Base-by-base conservation (phyloP, 2,797 vertebrate genomes). In the Muraenolepis orangiensis region DNA sequence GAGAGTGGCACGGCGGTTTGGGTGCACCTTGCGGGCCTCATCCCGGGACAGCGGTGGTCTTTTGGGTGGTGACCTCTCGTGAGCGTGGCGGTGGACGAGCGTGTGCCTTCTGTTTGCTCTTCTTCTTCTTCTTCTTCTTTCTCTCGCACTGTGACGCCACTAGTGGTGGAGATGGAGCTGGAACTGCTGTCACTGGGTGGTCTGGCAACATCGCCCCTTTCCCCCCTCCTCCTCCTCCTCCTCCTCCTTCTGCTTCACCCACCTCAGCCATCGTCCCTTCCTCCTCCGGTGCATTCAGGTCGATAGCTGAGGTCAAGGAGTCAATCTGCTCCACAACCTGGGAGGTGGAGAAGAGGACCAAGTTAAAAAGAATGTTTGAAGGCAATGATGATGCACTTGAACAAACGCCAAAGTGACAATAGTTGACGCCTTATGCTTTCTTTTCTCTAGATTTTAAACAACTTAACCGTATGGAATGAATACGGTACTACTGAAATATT, bases 241-340 rank as follows among this genome's bases (percentile, higher is more conserved):
- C 36, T 40, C 34, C 69, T 70, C 69, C 69, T 71, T 13, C 40
- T 81, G 75, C 71, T 40, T 38, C 70, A 72, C 70, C 40, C 18
- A 6, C 42, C 42, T 57, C n/a, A n/a, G n/a, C 70, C 61, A 8
- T 13, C 12, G 6, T 29, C 40, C 18, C 40, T 29, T 74, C 70
- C 78, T 77, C 76, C 76, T 91, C 88, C 42, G 90, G 89, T 66
- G 89, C 87, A 36, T 82, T 85, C 75, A 94, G 81, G 81, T 93
- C 91, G 77, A 94, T 91, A 70, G 86, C 81, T 0, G 91, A 91
- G 40, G 93, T 95, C 72, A 95, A 85, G 74, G 88, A 77, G 82
- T 95, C 94, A 73, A 95, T 95, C 88, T 94, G 92, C 74, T 92
- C 87, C 77, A 95, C 93, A 76, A 95, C 92, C 94, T 95, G 78